Conservation (phyloP, 2,113 vertebrate species). For the Ciconia stormi region DNA sequence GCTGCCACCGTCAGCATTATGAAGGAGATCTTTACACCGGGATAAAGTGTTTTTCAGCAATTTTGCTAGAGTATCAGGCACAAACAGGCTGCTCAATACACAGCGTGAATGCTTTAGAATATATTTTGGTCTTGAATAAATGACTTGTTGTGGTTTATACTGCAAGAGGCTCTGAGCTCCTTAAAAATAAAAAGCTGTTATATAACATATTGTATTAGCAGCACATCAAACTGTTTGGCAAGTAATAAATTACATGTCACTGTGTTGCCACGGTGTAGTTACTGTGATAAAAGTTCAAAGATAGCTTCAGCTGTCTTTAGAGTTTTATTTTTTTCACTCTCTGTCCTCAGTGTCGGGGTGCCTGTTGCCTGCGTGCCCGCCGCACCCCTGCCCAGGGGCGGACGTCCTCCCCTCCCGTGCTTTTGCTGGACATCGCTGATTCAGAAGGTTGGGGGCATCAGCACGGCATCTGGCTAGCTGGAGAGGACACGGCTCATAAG, state of each 20-base stretch:
- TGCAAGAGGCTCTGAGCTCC: background rate
- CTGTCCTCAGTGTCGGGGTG: rapidly evolving
- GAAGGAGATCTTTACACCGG: background rate
- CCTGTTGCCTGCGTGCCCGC: rapidly evolving
- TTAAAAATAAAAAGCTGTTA: background rate
- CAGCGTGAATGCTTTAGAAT: background rate
- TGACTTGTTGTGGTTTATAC: background rate
- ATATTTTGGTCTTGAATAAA: background rate
- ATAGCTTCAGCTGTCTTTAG: background rate
- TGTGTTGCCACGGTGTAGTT: background rate
- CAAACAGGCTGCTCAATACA: background rate
- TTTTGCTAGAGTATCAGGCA: background rate
- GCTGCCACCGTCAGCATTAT: background rate
- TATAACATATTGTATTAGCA: background rate
- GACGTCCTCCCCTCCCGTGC: too few species aligned
- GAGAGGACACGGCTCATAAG: background rate
- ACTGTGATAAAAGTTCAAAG: background rate
- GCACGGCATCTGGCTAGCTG: rapidly evolving
- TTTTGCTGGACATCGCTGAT: background rate
- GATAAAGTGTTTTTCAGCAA: background rate
- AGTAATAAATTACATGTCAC: background rate
- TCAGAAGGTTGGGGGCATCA: rapidly evolving
- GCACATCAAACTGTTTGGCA: background rate
- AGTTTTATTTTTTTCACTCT: background rate
- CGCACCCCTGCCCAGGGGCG: too few species aligned